Base-by-base conservation (phyloP, 2,113 vertebrate genomes). In the Aptenodytes forsteri region DNA sequence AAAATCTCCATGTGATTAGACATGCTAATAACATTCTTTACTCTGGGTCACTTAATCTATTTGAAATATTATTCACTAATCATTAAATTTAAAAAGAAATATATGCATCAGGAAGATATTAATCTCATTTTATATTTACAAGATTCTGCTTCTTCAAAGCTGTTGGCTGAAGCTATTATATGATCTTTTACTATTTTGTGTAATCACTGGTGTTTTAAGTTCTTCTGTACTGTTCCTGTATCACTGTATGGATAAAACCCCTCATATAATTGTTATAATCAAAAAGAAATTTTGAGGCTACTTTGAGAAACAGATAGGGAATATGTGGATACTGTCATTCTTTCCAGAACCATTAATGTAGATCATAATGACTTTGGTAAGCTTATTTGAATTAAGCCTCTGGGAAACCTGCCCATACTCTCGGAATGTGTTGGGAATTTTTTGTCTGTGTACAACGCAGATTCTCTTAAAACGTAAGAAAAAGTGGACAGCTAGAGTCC, bases 1-100 rank as follows among this genome's bases (percentile, higher is more conserved):
- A 98, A 97, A 97, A 93, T 96, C 86, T 96, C 90, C 91, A 66
- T 76, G 88, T 95, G 92, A 98, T 97, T 98, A 96, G 89, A 93
- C 65, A 86, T 96, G 92, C 83, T 97, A 97, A 97, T 96, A 96
- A 95, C 75, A 95, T 70, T 96, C 82, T 96, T 96, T 96, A 75
- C 91, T 89, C 42, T 84, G 70, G 85, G 69, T 97, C 94, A 96
- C 87, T 97, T 96, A 83, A 94, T 97, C 84, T 95, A 89, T 97
- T 87, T 96, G 78, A 89, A 96, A 50, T 93, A 85, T 91, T 97
- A 96, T 77, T 97, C 77, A 79, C 42, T 86, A 95, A 47, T 83
- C 30, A 61, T 84, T 94, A 77, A 65, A 40, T 83, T 97, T 52
- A 86, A 95, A 95, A 94, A 80, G 49, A 97, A 92, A 91, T 78